Evolutionary conservation across 2,113 vertebrate genomes (phyloP).

Genomic region (Sterrhoptilus dennistouni): DNA sequence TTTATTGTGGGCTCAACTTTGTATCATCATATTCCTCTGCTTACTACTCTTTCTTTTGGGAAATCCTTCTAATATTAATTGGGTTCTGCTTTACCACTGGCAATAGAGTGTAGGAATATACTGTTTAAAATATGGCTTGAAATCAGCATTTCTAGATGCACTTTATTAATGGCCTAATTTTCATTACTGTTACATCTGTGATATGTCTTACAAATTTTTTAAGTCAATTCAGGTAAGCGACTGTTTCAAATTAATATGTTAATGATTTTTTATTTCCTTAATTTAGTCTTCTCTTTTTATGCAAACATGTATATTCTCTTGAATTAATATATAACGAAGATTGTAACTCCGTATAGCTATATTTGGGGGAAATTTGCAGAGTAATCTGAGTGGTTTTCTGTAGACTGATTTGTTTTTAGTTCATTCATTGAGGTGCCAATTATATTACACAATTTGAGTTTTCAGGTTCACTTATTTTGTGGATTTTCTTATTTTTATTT

Average conservation of each 20-base stretch:
- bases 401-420: not conserved
- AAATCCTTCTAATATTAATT: not conserved
- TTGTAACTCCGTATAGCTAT: slow-evolving; percentile 60
- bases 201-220: not conserved
- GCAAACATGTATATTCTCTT: slow-evolving; percentile 9
- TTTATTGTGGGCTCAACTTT: not conserved
- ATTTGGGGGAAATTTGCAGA: slow-evolving; percentile 74
- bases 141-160: not conserved
- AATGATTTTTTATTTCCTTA: not conserved
- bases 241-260: not conserved
- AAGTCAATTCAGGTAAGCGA: not conserved
- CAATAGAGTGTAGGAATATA: not conserved
- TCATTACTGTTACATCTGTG: not conserved
- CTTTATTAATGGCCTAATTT: not conserved
- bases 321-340: slow-evolving; percentile 56
- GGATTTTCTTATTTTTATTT: not conserved
- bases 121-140: not conserved
- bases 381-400: slow-evolving; percentile 58
- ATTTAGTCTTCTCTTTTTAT: slow-evolving; percentile 1
- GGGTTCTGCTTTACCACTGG: not conserved
- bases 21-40: not conserved
- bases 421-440: not conserved
- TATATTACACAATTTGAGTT: not conserved
- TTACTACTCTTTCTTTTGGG: not conserved
- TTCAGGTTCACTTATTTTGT: not conserved